Evolutionary conservation across 2,797 vertebrate species (phyloP).

Genomic region (Coregonus sp.): DNA sequence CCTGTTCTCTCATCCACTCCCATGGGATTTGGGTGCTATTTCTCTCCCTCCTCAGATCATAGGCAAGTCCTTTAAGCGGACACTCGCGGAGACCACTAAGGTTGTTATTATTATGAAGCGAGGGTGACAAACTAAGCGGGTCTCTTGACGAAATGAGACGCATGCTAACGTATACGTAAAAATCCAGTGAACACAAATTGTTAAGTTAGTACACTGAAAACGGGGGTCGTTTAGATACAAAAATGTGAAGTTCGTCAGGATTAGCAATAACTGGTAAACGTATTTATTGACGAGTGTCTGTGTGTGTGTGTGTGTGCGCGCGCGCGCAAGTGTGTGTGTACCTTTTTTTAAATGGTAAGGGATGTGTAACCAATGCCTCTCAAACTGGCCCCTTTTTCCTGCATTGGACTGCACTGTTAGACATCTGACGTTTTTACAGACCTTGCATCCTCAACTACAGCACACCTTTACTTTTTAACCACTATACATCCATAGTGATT

Average conservation of each 20-base stretch:
- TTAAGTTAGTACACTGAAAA: slow-evolving; percentile 18
- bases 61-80: slow-evolving; percentile 47
- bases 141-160: slow-evolving; percentile 11
- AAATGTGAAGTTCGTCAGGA: slow-evolving; percentile 61
- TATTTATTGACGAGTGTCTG: slow-evolving; percentile 61
- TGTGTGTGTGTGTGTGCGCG: slow-evolving; percentile 57
- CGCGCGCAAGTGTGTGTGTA: slow-evolving; percentile 38
- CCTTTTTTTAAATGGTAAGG: slow-evolving; percentile 34
- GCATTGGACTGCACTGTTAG: slow-evolving; percentile 49
- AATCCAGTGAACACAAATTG: slow-evolving; percentile 27
- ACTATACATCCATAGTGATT: not conserved
- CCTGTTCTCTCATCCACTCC: slow-evolving; percentile 28
- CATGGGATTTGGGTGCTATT: slow-evolving; percentile 57
- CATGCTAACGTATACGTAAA: slow-evolving; percentile 32
- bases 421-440: slow-evolving; percentile 32
- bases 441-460: slow-evolving; percentile 27
- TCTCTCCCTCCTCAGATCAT: slow-evolving; percentile 51
- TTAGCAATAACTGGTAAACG: slow-evolving; percentile 77
- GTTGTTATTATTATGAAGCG: slow-evolving; percentile 53
- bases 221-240: slow-evolving; percentile 36
- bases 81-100: slow-evolving; percentile 50
- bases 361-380: slow-evolving; percentile 43
- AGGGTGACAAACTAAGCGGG: slow-evolving; percentile 33
- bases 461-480: slow-evolving; percentile 30
- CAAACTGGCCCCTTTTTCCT: slow-evolving; percentile 34